phyloP scores from a whole-genome alignment of 2,888 invertebrate species.

The Phyllotreta cruciferae region DNA sequence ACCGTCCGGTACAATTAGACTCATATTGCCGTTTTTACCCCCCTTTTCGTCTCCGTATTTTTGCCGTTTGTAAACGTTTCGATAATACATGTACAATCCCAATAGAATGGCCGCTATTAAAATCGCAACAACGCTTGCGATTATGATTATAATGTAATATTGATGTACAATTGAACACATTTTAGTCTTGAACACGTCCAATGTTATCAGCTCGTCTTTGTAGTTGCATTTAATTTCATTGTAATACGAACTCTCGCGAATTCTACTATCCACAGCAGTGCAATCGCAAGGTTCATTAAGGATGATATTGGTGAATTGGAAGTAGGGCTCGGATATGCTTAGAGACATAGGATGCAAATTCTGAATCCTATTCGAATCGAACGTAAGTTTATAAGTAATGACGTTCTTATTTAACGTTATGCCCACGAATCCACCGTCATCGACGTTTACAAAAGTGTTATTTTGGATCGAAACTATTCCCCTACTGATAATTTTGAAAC shows the following conservation, averaged over 20 bases:
- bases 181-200: slow-evolving; percentile 50
- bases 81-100: slow-evolving; percentile 57
- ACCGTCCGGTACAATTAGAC: slow-evolving; percentile 81
- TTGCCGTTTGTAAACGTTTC: slow-evolving; percentile 55
- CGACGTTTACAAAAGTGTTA: slow-evolving; percentile 67
- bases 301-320: slow-evolving; percentile 67
- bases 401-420: slow-evolving; percentile 64
- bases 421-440: slow-evolving; percentile 70
- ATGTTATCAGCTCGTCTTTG: slow-evolving; percentile 47
- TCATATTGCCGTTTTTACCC: slow-evolving; percentile 59
- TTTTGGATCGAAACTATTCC: slow-evolving; percentile 72
- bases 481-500: slow-evolving; percentile 67
- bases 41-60: slow-evolving; percentile 58
- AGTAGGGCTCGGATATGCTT: slow-evolving; percentile 65
- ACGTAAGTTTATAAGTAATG: slow-evolving; percentile 62
- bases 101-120: slow-evolving; percentile 60
- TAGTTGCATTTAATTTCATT: slow-evolving; percentile 53
- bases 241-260: slow-evolving; percentile 45
- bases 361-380: slow-evolving; percentile 71
- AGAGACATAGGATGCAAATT: slow-evolving; percentile 66
- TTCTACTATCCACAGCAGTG: slow-evolving; percentile 46
- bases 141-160: slow-evolving; percentile 55
- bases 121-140: slow-evolving; percentile 59
- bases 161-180: slow-evolving; percentile 53
- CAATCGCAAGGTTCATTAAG: slow-evolving; percentile 69